Percentiles rank a stretch among this genome's conserved stretches.
These are phyloP conservation scores for Drosophila dunni DNA, from an alignment of 1,140 invertebrate genomes.

Conservation along the genomic window DNA sequence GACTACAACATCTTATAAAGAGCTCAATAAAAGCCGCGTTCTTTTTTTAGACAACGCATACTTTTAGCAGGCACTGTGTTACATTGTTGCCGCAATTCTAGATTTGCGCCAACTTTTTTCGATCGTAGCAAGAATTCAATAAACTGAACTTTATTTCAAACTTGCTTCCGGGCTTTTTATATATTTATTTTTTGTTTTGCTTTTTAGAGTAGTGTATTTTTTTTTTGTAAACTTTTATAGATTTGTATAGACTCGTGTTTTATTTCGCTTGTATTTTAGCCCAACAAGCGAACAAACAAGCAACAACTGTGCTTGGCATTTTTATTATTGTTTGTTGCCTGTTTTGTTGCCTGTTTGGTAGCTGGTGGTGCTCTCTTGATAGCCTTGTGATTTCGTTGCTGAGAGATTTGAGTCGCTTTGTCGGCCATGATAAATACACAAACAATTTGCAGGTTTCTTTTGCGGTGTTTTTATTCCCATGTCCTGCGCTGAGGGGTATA, in stretches of 20 bases:
- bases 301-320: slow-evolving; percentile 79
- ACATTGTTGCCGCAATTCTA: slow-evolving; percentile 24
- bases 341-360: slow-evolving; percentile 13
- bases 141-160: slow-evolving; percentile 61
- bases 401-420: slow-evolving; percentile 76
- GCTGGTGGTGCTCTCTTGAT: slow-evolving; percentile 54
- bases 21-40: not conserved
- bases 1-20: no score
- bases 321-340: slow-evolving; percentile 60
- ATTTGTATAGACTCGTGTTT: slow-evolving; percentile 45
- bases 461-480: no score
- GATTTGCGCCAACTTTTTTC: slow-evolving; percentile 47
- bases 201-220: slow-evolving; percentile 18
- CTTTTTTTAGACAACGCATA: slow-evolving; percentile 2
- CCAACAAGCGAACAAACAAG: slow-evolving; percentile 12
- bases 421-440: slow-evolving; percentile 80
- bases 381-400: slow-evolving; percentile 73
- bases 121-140: slow-evolving; percentile 77
- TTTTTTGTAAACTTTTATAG: slow-evolving; percentile 26
- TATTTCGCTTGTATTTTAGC: slow-evolving; percentile 45
- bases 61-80: slow-evolving; percentile 53
- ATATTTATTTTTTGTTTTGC: slow-evolving; percentile 48
- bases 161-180: slow-evolving; percentile 60
- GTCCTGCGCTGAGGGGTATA: no score
- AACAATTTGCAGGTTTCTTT: slow-evolving; percentile 73